phyloP scores from a whole-genome alignment of 2,113 vertebrate genomes.

The Poecile atricapillus region DNA sequence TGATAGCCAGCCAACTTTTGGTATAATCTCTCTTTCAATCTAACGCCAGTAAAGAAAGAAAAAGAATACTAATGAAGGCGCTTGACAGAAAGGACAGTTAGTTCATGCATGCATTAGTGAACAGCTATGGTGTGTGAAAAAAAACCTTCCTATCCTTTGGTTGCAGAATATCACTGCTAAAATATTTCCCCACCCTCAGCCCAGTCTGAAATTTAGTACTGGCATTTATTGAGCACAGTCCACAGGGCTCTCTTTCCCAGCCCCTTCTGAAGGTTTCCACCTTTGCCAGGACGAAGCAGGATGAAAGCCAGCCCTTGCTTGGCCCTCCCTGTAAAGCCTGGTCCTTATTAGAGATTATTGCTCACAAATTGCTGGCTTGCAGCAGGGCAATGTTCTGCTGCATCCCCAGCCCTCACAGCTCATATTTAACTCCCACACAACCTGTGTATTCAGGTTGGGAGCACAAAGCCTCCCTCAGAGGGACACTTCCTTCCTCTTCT shows the following conservation, averaged over 20 bases:
- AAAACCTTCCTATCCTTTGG: slow-evolving; percentile 16
- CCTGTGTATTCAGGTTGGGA: background rate
- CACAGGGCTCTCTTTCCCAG: background rate
- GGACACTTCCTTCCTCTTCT: slow-evolving; percentile 14
- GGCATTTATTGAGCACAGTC: background rate
- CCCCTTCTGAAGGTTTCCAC: background rate
- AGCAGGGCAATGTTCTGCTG: background rate
- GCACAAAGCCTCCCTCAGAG: slow-evolving; percentile 30
- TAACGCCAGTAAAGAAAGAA: slow-evolving; percentile 38
- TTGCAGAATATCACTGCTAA: slow-evolving; percentile 33
- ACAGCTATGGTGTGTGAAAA: slow-evolving; percentile 47
- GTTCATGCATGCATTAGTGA: slow-evolving; percentile 62
- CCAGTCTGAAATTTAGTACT: background rate
- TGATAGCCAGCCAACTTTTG: slow-evolving; percentile 33
- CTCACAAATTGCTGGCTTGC: slow-evolving; percentile 1
- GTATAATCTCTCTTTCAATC: slow-evolving; percentile 39
- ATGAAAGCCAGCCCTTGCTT: background rate
- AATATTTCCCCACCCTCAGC: background rate
- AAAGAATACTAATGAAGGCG: slow-evolving; percentile 58
- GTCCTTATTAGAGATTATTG: slow-evolving; percentile 21
- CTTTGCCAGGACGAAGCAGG: background rate
- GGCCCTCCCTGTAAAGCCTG: background rate
- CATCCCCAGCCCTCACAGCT: slow-evolving; percentile 13
- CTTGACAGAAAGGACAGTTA: slow-evolving; percentile 60
- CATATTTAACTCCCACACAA: slow-evolving; percentile 48